Percentiles rank a stretch among this genome's conserved stretches.
These are phyloP conservation scores for Mactra quadrangularis DNA, from an alignment of 1,140 invertebrate species.

Conservation along the genomic window DNA sequence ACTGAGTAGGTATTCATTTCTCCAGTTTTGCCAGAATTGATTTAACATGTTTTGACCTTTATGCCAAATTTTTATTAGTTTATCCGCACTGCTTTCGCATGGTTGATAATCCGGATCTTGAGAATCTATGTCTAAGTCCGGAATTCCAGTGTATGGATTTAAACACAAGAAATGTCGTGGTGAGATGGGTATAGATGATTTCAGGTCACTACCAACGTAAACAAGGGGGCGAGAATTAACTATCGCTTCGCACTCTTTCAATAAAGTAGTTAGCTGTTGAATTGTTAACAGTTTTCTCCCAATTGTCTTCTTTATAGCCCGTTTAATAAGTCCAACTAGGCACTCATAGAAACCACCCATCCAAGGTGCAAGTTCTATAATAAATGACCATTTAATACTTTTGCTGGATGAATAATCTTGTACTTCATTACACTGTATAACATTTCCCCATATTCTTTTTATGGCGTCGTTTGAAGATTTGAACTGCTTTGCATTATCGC, in stretches of 20 bases:
- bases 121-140: constrained; percentile 6
- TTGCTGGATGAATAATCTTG: background rate
- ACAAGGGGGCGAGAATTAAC: constrained; percentile 54
- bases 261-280: constrained; percentile 28
- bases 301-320: constrained; percentile 35
- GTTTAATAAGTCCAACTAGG: constrained; percentile 22
- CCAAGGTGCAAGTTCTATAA: no score
- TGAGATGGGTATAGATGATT: constrained; percentile 27
- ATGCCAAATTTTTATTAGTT: constrained; percentile 11
- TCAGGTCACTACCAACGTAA: constrained; percentile 52
- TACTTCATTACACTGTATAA: constrained; percentile 9
- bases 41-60: no score
- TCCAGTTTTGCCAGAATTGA: background rate
- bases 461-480: background rate
- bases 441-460: constrained; percentile 1
- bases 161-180: constrained; percentile 37
- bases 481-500: constrained; percentile 37
- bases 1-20: constrained; percentile 11
- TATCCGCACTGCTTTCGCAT: constrained; percentile 27
- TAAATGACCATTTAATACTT: constrained; percentile 21
- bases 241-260: constrained; percentile 54
- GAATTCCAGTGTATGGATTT: constrained; percentile 50
- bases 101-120: constrained; percentile 21
- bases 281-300: constrained; percentile 12
- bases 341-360: no score